Conservation (phyloP, 1,140 invertebrate species). For the Saccostrea echinata region DNA sequence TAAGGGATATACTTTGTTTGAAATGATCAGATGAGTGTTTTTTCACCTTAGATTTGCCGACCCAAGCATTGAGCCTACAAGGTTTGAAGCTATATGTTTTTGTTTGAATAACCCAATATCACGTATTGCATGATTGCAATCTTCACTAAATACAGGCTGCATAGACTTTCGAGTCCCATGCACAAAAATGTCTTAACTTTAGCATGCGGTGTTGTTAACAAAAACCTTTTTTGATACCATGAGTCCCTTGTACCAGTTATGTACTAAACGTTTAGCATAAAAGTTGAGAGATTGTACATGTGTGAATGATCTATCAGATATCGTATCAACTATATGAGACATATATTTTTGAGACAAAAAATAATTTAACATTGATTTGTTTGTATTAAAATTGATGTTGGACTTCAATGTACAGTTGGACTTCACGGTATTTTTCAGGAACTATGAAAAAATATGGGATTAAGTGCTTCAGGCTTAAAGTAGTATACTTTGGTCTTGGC, state of each 20-base stretch:
- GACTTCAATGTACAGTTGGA: slow-evolving; percentile 22
- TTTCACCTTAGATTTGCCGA: slow-evolving; percentile 35
- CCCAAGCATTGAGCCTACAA: slow-evolving; percentile 23
- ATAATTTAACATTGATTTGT: not conserved
- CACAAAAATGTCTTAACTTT: not conserved
- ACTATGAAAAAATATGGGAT: slow-evolving; percentile 39
- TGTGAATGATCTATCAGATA: not conserved
- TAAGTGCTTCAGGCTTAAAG: slow-evolving; percentile 33
- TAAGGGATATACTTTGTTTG: not conserved
- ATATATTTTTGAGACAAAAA: not conserved
- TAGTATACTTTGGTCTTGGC: slow-evolving; percentile 33
- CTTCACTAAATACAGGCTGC: not conserved
- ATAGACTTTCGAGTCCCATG: not conserved
- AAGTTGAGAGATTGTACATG: not conserved
- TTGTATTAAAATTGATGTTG: not conserved
- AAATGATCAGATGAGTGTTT: not conserved
- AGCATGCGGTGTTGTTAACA: slow-evolving; percentile 23
- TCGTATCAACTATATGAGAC: not conserved
- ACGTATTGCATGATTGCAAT: slow-evolving; percentile 7
- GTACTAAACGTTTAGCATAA: not conserved
- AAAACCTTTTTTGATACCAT: not conserved
- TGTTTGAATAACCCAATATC: slow-evolving; percentile 21
- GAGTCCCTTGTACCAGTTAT: not conserved
- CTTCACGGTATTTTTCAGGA: slow-evolving; percentile 35
- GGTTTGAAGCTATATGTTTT: slow-evolving; percentile 35